phyloP scores from a whole-genome alignment of 2,888 invertebrate genomes.

The Eulithis prunata region DNA sequence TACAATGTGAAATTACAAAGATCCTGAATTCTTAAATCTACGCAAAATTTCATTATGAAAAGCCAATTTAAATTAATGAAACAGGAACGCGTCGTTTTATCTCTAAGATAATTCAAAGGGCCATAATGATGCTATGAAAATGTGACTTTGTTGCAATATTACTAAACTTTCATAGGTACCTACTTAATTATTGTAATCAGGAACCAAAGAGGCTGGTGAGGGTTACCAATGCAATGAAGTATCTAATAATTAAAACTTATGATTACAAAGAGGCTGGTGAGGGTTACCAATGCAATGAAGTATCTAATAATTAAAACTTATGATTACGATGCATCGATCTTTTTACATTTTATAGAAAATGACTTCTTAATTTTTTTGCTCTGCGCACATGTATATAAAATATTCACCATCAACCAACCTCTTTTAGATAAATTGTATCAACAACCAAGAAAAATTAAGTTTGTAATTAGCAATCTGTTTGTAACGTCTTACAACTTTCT shows the following conservation, averaged over 20 bases:
- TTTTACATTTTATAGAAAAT: background rate
- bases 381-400: background rate
- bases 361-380: background rate
- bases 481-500: too few species aligned
- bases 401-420: background rate
- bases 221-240: too few species aligned
- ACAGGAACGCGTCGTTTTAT: slow-evolving; percentile 21
- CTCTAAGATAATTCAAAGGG: slow-evolving; percentile 5
- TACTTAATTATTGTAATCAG: background rate
- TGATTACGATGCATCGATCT: too few species aligned
- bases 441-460: too few species aligned
- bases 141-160: slow-evolving; percentile 27
- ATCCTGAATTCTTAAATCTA: background rate
- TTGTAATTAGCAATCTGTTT: too few species aligned
- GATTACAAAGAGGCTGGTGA: too few species aligned
- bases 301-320: too few species aligned
- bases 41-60: slow-evolving; percentile 19
- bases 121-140: slow-evolving; percentile 13
- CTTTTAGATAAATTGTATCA: background rate
- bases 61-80: slow-evolving; percentile 38
- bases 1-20: slow-evolving; percentile 9
- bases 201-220: too few species aligned
- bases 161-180: background rate
- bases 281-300: too few species aligned
- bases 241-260: too few species aligned